Conservation (phyloP, 2,888 invertebrate species). For the Tridacna gigas region DNA sequence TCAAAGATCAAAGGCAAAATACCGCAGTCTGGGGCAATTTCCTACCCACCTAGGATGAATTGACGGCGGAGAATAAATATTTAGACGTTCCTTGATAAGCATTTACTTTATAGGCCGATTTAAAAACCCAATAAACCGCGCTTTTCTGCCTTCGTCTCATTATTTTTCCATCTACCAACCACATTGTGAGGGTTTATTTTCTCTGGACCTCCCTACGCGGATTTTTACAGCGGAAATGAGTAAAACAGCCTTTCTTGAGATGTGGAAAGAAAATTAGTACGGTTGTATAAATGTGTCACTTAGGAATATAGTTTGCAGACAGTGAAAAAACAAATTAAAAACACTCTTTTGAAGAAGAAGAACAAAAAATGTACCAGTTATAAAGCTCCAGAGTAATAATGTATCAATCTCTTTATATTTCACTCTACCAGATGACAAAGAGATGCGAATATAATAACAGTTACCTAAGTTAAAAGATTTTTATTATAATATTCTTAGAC, state of each 20-base stretch:
- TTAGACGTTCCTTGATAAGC: constrained; percentile 41
- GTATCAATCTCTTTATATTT: no score
- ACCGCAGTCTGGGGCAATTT: constrained; percentile 3
- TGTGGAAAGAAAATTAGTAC: background rate
- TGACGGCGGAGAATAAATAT: constrained; percentile 21
- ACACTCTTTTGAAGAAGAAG: no score
- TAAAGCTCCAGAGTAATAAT: no score
- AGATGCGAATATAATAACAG: no score
- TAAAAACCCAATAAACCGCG: constrained; percentile 29
- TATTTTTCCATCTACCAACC: constrained; percentile 31
- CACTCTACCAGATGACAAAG: no score
- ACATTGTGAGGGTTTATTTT: constrained; percentile 16
- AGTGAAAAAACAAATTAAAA: no score
- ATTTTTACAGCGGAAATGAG: constrained; percentile 26
- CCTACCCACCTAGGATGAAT: constrained; percentile 25
- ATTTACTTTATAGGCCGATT: constrained; percentile 43
- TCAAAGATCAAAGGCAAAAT: constrained; percentile 6
- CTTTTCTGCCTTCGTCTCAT: constrained; percentile 17
- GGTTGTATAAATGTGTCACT: background rate
- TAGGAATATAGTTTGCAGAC: no score
- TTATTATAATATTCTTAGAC: no score
- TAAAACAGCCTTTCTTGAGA: background rate
- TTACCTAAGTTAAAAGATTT: no score
- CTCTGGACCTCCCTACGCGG: constrained; percentile 22
- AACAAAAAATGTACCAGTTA: no score